A percentile compares a stretch with the other conserved stretches of the same genome.
Conservation (phyloP, 1,140 invertebrate genomes). For the Caerostris extrusa region DNA sequence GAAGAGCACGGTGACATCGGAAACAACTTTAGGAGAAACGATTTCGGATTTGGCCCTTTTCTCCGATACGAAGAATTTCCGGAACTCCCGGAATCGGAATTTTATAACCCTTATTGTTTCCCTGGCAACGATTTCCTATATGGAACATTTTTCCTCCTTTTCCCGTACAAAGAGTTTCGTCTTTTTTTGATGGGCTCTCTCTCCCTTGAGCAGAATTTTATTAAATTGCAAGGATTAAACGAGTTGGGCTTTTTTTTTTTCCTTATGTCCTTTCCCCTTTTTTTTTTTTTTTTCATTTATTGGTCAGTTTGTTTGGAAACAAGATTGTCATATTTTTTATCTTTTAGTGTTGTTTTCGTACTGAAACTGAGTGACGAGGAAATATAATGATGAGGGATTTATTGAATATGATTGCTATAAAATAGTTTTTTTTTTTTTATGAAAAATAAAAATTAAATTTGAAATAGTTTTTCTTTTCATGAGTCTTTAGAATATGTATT, state of each 20-base stretch:
- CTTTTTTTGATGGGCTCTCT: slow-evolving; percentile 42
- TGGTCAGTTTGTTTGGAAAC: not conserved
- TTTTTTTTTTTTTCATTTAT: not conserved
- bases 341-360: not conserved
- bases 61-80: slow-evolving; percentile 63
- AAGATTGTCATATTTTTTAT: not conserved
- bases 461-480: no score
- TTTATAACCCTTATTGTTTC: slow-evolving; percentile 74
- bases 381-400: not conserved
- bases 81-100: slow-evolving; percentile 67
- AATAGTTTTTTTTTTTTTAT: no score
- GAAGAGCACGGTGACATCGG: slow-evolving; percentile 55
- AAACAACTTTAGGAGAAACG: slow-evolving; percentile 72
- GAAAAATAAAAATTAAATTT: no score
- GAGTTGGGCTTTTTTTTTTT: not conserved
- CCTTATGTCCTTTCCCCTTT: no score
- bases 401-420: not conserved
- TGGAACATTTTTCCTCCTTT: slow-evolving; percentile 36
- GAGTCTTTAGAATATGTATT: no score
- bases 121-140: slow-evolving; percentile 71
- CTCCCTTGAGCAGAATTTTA: slow-evolving; percentile 26
- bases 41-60: slow-evolving; percentile 67
- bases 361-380: not conserved
- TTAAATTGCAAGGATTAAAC: slow-evolving; percentile 64
- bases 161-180: slow-evolving; percentile 12